Evolutionary conservation across 1,140 invertebrate genomes (phyloP), one percentile per base, ranked within the genome.

Genomic region (Drepana arcuata): DNA sequence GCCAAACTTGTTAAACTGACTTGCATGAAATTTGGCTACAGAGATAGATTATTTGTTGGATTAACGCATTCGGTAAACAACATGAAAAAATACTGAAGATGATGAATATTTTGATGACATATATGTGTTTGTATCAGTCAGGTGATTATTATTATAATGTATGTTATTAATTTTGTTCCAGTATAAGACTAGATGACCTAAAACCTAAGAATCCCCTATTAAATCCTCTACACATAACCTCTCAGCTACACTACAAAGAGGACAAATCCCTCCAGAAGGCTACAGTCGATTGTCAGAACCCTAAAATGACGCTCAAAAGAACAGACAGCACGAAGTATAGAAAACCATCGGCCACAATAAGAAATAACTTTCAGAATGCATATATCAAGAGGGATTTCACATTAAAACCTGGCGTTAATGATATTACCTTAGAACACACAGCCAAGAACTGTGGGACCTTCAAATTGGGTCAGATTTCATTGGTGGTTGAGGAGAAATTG

Each of bases 211-310:
- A 90, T 70, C 84, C 84, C 14, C 70, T 85, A 39, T 59, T 90
- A 41, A 80, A 85, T 34, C 84, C 87, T 33, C 75, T 94, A 34
- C 84, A 90, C 48, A 87, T 94, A 43, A 86, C 87, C 27, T 87
- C 90, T 1, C 88, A 90, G 59, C 72, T 93, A 15, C 90, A 93
- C 53, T 91, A 90, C 48, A 92, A 93, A 64, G 89, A 95, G 63
- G 92, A 95, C 62, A 92, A 90, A 57, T 90, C 88, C 35, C 66
- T 93, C 2, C 88, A 87, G 37, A 87, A 87, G 37, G 90, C 89
- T 0, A 88, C 86, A 26, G 86, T 90, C 12, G 88, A 86, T 14
- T 90, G 85, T 57, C 86, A 78, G 60, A 88, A 84, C 67, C 84
- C 74, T 12, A 85, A 78, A 84, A 66, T 67, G 1, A 88, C 77